These are phyloP conservation scores for Silurus aristotelis DNA, from an alignment of 2,797 vertebrate species.

Conservation along the genomic window DNA sequence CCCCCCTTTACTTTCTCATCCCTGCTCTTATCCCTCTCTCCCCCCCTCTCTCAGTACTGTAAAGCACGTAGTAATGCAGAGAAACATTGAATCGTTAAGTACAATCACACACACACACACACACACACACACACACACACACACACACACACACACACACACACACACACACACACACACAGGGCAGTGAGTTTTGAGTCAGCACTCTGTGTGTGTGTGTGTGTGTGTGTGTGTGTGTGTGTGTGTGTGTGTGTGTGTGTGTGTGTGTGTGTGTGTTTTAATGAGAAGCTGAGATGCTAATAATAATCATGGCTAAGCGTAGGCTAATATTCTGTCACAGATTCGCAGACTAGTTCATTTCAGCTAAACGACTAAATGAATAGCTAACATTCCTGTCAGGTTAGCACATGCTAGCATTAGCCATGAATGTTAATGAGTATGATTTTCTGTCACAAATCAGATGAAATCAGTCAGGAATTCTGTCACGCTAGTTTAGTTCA, in stretches of 20 bases:
- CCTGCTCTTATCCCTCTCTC: too few species aligned
- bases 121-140: conserved; percentile 3
- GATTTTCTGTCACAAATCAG: background rate
- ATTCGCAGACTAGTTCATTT: background rate
- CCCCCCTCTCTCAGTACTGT: background rate
- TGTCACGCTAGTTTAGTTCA: background rate
- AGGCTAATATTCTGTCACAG: background rate
- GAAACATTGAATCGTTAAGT: background rate
- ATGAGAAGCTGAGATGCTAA: background rate
- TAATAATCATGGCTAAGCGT: background rate
- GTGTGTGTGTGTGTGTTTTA: background rate
- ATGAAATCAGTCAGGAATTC: background rate
- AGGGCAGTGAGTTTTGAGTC: background rate
- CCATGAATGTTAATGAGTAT: background rate
- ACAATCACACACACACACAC: background rate
- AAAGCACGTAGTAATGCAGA: conserved; percentile 9
- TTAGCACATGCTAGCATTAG: background rate
- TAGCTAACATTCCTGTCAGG: background rate
- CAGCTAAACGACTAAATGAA: background rate
- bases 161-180: background rate
- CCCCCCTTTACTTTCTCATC: too few species aligned
- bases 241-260: background rate
- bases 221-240: background rate
- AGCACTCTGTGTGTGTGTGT: background rate
- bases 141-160: conserved; percentile 7